phyloP scores from a whole-genome alignment of 2,113 vertebrate species.

The Galbula dea region DNA sequence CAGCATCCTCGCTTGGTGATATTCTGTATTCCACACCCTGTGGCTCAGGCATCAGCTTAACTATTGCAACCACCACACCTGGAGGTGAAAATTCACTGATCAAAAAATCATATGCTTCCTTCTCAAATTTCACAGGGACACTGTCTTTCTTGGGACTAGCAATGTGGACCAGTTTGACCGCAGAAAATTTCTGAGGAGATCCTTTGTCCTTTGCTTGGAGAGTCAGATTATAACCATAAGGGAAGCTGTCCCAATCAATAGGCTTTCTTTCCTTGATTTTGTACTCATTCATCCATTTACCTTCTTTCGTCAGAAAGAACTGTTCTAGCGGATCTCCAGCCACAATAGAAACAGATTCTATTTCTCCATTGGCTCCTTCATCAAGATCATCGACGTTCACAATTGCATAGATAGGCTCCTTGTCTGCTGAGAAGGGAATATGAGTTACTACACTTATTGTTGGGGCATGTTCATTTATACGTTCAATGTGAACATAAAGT shows the following conservation, averaged over 20 bases:
- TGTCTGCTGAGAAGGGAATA: conserved; percentile 77
- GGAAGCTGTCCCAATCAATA: conserved; percentile 83
- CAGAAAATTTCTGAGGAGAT: conserved; percentile 86
- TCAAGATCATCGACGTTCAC: conserved; percentile 87
- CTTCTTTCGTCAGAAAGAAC: conserved; percentile 83
- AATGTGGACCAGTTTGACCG: conserved; percentile 78
- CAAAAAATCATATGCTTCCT: conserved; percentile 80
- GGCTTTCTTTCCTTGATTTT: conserved; percentile 82
- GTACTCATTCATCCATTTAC: conserved; percentile 83
- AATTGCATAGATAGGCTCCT: conserved; percentile 83
- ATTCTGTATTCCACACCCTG: conserved; percentile 85
- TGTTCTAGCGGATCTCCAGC: conserved; percentile 84
- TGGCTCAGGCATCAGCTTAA: conserved; percentile 84
- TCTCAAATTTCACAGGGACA: conserved; percentile 80
- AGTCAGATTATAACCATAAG: conserved; percentile 87
- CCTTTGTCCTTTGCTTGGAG: conserved; percentile 93
- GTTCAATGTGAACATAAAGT: conserved; percentile 93
- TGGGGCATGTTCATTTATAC: conserved; percentile 88
- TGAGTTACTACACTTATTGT: conserved; percentile 81
- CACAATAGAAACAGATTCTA: conserved; percentile 87
- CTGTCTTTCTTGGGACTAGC: conserved; percentile 71
- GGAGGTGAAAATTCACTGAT: conserved; percentile 94
- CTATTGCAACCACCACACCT: conserved; percentile 81
- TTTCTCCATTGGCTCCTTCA: conserved; percentile 90
- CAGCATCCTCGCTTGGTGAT: conserved; percentile 77